Conservation (phyloP, 92 coral and sea anemone genomes). For the Epizoanthus illoricatus region DNA sequence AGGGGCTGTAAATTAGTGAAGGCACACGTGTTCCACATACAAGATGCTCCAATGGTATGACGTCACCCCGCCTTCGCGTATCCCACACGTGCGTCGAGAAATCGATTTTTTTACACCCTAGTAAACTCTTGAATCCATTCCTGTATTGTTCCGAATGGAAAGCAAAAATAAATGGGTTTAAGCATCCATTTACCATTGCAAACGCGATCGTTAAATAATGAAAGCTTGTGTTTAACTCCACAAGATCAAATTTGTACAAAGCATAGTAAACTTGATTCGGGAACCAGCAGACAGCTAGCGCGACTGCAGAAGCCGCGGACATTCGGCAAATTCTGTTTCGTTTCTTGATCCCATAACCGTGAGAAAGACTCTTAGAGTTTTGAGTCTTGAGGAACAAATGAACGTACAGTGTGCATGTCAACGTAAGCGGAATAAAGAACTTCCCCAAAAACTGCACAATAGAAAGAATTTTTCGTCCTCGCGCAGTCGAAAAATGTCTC, state of each 20-base stretch:
- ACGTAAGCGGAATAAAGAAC: conserved; percentile 46
- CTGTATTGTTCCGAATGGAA: conserved; percentile 62
- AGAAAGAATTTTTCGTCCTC: conserved; percentile 34
- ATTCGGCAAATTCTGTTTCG: conserved; percentile 53
- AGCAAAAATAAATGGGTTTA: conserved; percentile 66
- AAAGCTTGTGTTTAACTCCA: conserved; percentile 42
- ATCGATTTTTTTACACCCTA: neutral
- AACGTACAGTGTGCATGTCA: conserved; percentile 51
- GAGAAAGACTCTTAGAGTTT: conserved; percentile 38
- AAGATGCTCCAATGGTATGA: neutral
- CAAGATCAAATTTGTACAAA: conserved; percentile 55
- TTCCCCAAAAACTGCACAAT: conserved; percentile 49
- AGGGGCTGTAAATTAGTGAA: neutral
- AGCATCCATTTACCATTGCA: conserved; percentile 55
- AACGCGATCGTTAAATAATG: conserved; percentile 55
- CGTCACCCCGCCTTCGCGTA: neutral
- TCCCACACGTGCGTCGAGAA: neutral
- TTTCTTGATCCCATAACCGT: conserved; percentile 44
- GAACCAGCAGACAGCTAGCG: conserved; percentile 53
- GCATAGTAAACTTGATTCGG: conserved; percentile 62
- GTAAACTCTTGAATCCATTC: conserved; percentile 50
- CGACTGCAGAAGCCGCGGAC: conserved; percentile 55
- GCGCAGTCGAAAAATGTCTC: conserved; percentile 24
- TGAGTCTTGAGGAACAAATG: conserved; percentile 41
- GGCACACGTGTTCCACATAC: neutral